A percentile compares a stretch with the other conserved stretches of the same genome.
These are phyloP conservation scores for Macrobrachium rosenbergii DNA, from an alignment of 1,140 invertebrate genomes.

Conservation along the genomic window DNA sequence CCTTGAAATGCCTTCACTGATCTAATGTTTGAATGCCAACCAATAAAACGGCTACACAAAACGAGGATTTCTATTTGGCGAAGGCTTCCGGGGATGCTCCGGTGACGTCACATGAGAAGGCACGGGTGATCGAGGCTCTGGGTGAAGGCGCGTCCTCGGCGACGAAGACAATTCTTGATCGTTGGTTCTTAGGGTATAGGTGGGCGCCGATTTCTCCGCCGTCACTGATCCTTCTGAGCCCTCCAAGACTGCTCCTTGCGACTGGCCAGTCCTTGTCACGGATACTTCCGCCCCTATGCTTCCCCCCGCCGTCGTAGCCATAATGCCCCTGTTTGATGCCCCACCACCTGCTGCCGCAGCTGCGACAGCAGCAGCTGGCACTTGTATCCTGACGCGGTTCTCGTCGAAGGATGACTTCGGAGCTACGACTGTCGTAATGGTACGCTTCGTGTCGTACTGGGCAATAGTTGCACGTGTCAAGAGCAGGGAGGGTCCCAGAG, in stretches of 20 bases:
- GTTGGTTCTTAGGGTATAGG: not conserved
- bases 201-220: not conserved
- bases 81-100: conserved; percentile 39
- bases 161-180: not conserved
- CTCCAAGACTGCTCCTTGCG: not conserved
- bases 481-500: conserved; percentile 43
- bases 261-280: not conserved
- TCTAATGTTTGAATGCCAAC: not conserved
- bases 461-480: conserved; percentile 48
- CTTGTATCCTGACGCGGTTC: conserved; percentile 55
- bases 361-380: conserved; percentile 35
- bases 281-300: conserved; percentile 11
- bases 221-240: not conserved
- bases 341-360: conserved; percentile 4
- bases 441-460: conserved; percentile 54
- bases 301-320: not conserved
- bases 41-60: conserved; percentile 32
- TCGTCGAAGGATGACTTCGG: conserved; percentile 55
- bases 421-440: conserved; percentile 55
- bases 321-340: not conserved
- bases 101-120: not conserved
- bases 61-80: conserved; percentile 39
- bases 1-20: not conserved
- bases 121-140: conserved; percentile 14
- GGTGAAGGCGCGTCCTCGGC: conserved; percentile 1